Evolutionary conservation across 1,140 invertebrate species (phyloP), one percentile per base, ranked within the genome.

Genomic region (Drosophila bipectinata): DNA sequence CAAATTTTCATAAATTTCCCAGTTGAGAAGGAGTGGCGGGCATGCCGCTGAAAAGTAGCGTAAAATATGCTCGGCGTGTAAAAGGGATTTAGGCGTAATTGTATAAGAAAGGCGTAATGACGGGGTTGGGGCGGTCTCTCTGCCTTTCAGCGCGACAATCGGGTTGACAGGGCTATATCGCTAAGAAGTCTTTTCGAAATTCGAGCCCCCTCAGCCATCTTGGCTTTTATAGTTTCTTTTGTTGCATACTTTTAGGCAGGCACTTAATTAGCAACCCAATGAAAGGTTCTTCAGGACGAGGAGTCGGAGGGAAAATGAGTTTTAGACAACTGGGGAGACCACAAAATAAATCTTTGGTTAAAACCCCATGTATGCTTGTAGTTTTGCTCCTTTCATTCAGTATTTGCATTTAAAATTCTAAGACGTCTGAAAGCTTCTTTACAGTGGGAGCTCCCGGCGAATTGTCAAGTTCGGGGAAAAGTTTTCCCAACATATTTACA

Each of bases 81-180:
- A 77, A 89, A 72, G 72, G 79, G 87, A 88, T 90, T 90, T 90
- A 90, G 77, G 73, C 82, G 61, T 90, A 90, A 90, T 90, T 90
- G 68, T 90, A 75, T 90, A 73, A 85, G 87, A 90, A 87, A 68
- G 79, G 81, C 81, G 79, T 90, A 77, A 90, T 37, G 34, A 4
- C 3, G 72, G 41, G 68, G 52, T n/a, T 45, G 55, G 66, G 61
- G 71, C 74, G 34, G 61, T 64, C 72, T 77, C 18, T 1, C 79
- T 76, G 79, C 63, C 66, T 56, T 55, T 63, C 60, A 24, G 61
- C 60, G 67, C 60, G 69, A 81, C 81, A 67, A 64, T 57, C 53
- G 32, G 53, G 82, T 81, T 85, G 81, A 85, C 82, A 85, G 81
- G 41, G 14, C 34, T 37, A 37, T 37, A 10, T 10, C 63, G 54